These are phyloP conservation scores for Danaus plexippus DNA, from an alignment of 1,140 invertebrate genomes.

Conservation along the genomic window DNA sequence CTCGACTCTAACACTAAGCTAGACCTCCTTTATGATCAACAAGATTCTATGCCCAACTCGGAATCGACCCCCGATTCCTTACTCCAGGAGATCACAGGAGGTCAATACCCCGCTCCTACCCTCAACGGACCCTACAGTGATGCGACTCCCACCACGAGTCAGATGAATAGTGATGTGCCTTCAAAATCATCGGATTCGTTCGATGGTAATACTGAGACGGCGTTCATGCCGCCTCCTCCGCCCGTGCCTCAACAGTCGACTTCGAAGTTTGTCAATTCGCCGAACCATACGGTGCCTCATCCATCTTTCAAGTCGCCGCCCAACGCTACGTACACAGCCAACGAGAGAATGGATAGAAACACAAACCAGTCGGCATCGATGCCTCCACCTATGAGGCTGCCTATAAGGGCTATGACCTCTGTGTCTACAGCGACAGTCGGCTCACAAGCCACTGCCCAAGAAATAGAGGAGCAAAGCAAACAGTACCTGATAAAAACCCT, in stretches of 20 bases:
- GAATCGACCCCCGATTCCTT: constrained; percentile 45
- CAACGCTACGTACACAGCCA: constrained; percentile 30
- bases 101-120: constrained; percentile 28
- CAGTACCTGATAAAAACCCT: constrained; percentile 65
- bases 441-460: constrained; percentile 54
- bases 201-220: constrained; percentile 74
- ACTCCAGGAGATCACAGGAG: constrained; percentile 50
- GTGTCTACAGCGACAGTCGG: constrained; percentile 55
- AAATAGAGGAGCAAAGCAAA: constrained; percentile 65
- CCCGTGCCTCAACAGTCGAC: constrained; percentile 46
- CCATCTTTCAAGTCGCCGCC: constrained; percentile 47
- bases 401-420: constrained; percentile 37
- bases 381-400: constrained; percentile 53
- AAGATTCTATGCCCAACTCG: constrained; percentile 25
- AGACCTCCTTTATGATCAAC: constrained; percentile 47
- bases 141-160: constrained; percentile 27
- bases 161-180: constrained; percentile 52
- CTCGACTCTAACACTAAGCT: constrained; percentile 67
- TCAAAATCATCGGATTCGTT: constrained; percentile 58
- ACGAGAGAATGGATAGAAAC: constrained; percentile 20
- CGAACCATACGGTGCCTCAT: constrained; percentile 33
- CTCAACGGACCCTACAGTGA: constrained; percentile 42
- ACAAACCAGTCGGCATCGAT: constrained; percentile 33
- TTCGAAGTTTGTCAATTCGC: constrained; percentile 32
- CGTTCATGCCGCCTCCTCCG: constrained; percentile 59